Evolutionary conservation across 2,888 invertebrate species (phyloP).

Genomic region (Eubasilissa splendida): DNA sequence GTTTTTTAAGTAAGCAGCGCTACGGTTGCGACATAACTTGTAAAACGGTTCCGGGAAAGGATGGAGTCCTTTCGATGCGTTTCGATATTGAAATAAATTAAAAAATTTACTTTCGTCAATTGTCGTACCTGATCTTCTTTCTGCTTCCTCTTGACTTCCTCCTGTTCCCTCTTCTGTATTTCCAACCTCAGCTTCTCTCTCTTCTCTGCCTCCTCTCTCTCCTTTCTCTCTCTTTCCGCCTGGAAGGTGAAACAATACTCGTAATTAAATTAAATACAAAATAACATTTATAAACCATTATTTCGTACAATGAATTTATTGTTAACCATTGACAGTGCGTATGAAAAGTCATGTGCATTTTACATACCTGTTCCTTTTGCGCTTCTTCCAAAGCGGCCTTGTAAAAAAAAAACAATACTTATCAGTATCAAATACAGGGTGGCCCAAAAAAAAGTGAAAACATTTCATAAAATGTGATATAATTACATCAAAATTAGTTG

Average conservation of each 20-base stretch:
- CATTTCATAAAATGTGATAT: too few species aligned
- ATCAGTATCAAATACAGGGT: too few species aligned
- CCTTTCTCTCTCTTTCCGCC: constrained; percentile 94
- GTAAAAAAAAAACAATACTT: background rate
- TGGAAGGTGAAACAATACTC: constrained; percentile 62
- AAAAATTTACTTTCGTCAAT: background rate
- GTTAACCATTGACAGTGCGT: too few species aligned
- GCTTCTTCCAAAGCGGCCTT: constrained; percentile 57
- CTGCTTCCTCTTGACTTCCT: constrained; percentile 89
- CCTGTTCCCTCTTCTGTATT: constrained; percentile 84
- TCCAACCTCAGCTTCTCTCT: constrained; percentile 85
- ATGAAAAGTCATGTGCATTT: too few species aligned
- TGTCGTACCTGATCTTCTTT: constrained; percentile 75
- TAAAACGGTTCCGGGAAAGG: background rate
- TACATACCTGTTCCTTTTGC: constrained; percentile 56
- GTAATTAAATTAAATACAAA: too few species aligned
- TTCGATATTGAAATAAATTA: background rate
- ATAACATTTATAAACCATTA: too few species aligned
- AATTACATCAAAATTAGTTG: too few species aligned
- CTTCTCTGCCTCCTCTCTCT: constrained; percentile 91
- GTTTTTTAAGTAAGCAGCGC: background rate
- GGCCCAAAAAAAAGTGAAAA: too few species aligned
- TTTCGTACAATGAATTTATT: too few species aligned
- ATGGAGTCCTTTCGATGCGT: too few species aligned
- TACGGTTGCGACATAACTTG: background rate